Base-by-base conservation (phyloP, 2,113 vertebrate species). In the Laticauda laticaudata region DNA sequence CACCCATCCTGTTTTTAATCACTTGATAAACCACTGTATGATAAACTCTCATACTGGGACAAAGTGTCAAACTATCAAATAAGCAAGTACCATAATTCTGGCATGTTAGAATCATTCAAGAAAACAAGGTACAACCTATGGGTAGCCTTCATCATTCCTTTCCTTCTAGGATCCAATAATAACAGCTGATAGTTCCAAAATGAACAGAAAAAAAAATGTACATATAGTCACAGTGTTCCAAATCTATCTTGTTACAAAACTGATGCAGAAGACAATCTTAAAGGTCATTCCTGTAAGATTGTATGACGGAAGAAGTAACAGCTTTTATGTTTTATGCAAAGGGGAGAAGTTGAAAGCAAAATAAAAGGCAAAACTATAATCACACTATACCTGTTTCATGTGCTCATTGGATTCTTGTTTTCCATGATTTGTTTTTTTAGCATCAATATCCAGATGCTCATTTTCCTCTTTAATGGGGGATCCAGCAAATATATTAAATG, bases 401-500 rank as follows among this genome's bases (percentile, higher is more conserved):
- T 92, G 18, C 24, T 98, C 98, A 95, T 95, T 97, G 43, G 95
- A 90, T 43, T 98, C 98, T 88, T 96, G 97, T 94, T 96, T 98
- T 75, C 95, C 97, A 90, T 94, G 56, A 95, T 57, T 94, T 15
- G 94, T 90, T 95, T 97, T 98, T 94, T 95, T 98, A 92, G 81
- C 34, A 54, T 97, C 97, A 92, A 92, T 59, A 75, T 95, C 96
- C 89, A 75, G 61, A 95, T 97, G 96, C 90, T 97, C 96, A 95
- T 98, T 98, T 92, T 99, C 98, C 87, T 99, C 99, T 97, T 97
- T 98, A 96, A 98, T 95, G 45, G 98, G 69, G 96, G 98, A 94
- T 95, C 97, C 95, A 94, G 97, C 91, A 93, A 98, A 97, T 61
- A 94, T 64, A 12, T 97, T 97, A 48, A 98, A 96, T 0, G 98